These are phyloP conservation scores for Subacronicta megacephala DNA, from an alignment of 2,888 invertebrate species.

Conservation along the genomic window DNA sequence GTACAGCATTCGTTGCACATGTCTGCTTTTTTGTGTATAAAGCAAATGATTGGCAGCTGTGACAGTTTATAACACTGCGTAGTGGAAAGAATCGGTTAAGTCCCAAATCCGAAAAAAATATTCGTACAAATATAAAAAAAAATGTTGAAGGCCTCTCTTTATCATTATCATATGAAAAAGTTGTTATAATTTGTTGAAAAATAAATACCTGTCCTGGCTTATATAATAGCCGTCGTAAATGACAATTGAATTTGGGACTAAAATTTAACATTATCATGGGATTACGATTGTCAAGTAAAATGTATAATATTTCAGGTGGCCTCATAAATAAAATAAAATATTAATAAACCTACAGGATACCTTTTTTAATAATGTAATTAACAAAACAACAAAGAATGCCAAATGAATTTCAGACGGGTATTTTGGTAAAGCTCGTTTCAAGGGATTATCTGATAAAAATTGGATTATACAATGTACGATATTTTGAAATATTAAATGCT, in stretches of 20 bases:
- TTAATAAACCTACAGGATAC: background rate
- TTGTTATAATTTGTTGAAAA: no score
- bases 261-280: background rate
- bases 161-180: no score
- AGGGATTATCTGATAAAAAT: slow-evolving; percentile 27
- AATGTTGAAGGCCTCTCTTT: no score
- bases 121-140: background rate
- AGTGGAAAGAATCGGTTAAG: background rate
- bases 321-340: background rate
- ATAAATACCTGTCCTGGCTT: no score
- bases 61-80: slow-evolving; percentile 5
- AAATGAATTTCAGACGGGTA: slow-evolving; percentile 19
- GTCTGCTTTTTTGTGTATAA: slow-evolving; percentile 13
- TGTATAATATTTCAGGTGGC: background rate
- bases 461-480: slow-evolving; percentile 1
- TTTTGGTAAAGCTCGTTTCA: slow-evolving; percentile 22
- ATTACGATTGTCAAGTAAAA: background rate
- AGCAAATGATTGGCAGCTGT: slow-evolving; percentile 45
- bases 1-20: slow-evolving; percentile 14
- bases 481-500: slow-evolving; percentile 28
- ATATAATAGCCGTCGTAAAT: background rate
- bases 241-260: background rate
- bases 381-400: slow-evolving; percentile 7
- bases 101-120: background rate
- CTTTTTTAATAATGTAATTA: slow-evolving; percentile 1